Base-by-base conservation (phyloP, 2,797 vertebrate genomes). In the Epinephelus coioides region DNA sequence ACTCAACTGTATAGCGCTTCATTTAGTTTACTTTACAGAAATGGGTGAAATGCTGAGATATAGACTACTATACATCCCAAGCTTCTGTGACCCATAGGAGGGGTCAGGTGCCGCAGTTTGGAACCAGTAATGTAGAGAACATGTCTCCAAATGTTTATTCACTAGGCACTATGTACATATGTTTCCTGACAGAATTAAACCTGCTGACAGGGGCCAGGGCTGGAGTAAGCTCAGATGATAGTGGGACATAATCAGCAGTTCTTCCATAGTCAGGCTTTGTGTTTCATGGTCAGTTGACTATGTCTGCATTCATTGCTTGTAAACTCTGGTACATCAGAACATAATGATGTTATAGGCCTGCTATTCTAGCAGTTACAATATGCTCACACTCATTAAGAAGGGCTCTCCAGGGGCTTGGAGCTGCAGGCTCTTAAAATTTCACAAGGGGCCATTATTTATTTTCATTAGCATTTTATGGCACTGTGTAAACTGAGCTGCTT, bases 261-360 rank as follows among this genome's bases (percentile, higher is more conserved):
- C 19, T 27, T 59, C 27, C 12, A 66, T 40, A 13, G 27, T n/a
- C 21, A 27, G 13, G 54, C 38, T 38, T 62, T 74, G n/a, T n/a
- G 47, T 61, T 62, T 61, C 30, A 54, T 30, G 49, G 27, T 73
- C 47, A 49, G 69, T 50, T 38, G 34, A 61, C 49, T 27, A 13
- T 10, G 19, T 18, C 34, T 27, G 6, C 57, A 40, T 66, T 81
- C 55, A 63, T 11, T 69, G 64, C 44, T 44, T 59, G 44, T 63
- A 72, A 77, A 68, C 19, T 14, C 51, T 21, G 19, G 69, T 63
- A 73, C 80, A 73, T 81, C 69, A 82, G 56, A 73, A 77, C 60
- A 50, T 85, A 82, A 85, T 81, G 62, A 87, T 86, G 74, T 65
- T 76, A 85, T 87, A 80, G 81, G 61, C 68, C 69, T 71, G 73